Percentiles rank a stretch among this genome's conserved stretches.
phyloP scores from a whole-genome alignment of 2,888 invertebrate species.

The Leucophora obtusa region DNA sequence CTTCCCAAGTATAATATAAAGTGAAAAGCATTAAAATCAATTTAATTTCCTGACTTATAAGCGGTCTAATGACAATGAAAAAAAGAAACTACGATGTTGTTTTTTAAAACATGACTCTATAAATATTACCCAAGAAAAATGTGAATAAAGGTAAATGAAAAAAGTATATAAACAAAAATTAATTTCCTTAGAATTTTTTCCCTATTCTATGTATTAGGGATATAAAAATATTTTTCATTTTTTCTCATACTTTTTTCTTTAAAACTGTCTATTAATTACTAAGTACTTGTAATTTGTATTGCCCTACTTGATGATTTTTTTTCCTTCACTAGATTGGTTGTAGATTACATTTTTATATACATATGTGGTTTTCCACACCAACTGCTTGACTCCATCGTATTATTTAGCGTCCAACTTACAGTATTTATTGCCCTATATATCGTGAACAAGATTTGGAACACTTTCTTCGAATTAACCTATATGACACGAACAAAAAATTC shows the following conservation, averaged over 20 bases:
- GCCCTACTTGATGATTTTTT: background rate
- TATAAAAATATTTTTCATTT: slow-evolving; percentile 11
- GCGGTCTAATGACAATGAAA: slow-evolving; percentile 15
- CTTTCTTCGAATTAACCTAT: too few species aligned
- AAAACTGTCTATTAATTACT: slow-evolving; percentile 23
- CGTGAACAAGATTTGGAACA: too few species aligned
- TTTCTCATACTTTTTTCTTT: background rate
- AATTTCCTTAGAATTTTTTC: slow-evolving; percentile 14
- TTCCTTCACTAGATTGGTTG: background rate
- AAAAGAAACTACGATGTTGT: background rate
- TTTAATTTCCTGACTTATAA: slow-evolving; percentile 53
- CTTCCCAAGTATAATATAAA: background rate
- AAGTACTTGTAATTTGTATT: slow-evolving; percentile 24
- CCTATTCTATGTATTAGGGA: slow-evolving; percentile 8
- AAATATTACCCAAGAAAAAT: slow-evolving; percentile 7
- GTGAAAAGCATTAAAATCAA: slow-evolving; percentile 45
- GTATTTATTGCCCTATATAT: too few species aligned
- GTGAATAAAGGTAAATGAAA: background rate
- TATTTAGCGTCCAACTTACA: too few species aligned
- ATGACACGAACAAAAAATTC: too few species aligned
- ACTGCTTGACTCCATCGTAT: too few species aligned
- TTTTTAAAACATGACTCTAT: background rate
- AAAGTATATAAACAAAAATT: background rate
- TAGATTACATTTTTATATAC: slow-evolving; percentile 7
- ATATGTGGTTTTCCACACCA: too few species aligned